These are phyloP conservation scores for Lamprologus sp. DNA, from an alignment of 2,113 vertebrate genomes.

Conservation along the genomic window DNA sequence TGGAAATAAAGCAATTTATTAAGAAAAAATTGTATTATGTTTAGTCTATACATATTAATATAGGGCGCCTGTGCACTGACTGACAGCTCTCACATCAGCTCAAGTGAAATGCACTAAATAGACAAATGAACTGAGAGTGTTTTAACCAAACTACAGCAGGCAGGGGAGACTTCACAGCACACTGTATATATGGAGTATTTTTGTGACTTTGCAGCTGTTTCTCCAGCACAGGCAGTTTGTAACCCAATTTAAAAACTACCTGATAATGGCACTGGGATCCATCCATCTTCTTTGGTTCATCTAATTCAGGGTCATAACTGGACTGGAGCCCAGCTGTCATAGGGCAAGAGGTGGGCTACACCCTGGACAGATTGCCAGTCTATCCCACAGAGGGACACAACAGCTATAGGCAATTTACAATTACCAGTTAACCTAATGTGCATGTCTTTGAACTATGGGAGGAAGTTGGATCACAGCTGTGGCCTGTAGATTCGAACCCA, in stretches of 20 bases:
- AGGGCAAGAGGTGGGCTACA: neutral
- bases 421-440: neutral
- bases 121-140: neutral
- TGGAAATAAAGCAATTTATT: neutral
- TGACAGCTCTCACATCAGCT: neutral
- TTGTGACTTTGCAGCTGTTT: neutral
- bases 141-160: neutral
- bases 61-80: neutral
- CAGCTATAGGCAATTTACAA: neutral
- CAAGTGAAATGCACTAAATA: neutral
- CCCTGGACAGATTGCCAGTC: neutral
- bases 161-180: neutral
- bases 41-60: neutral
- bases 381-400: neutral
- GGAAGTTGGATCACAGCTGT: neutral
- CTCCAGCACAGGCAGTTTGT: neutral
- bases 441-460: neutral
- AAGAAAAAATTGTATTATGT: neutral
- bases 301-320: neutral
- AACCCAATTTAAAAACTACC: neutral
- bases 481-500: neutral
- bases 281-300: neutral
- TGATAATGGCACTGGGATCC: neutral
- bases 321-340: neutral
- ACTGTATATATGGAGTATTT: neutral